phyloP scores from a whole-genome alignment of 2,113 vertebrate species.

The Struthidea cinerea region DNA sequence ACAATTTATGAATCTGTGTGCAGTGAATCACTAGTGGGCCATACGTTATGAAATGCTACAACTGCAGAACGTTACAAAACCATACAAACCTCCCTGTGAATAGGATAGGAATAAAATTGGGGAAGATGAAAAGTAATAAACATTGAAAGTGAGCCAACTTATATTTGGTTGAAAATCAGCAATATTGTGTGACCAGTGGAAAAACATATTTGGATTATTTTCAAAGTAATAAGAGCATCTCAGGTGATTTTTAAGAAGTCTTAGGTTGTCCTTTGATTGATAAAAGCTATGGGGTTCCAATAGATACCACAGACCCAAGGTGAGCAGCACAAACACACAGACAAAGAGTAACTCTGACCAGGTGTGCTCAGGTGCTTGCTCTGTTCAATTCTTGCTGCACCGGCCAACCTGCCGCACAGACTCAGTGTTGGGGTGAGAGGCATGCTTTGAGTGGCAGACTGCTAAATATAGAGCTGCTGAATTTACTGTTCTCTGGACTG shows the following conservation, averaged over 20 bases:
- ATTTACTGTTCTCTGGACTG: background rate
- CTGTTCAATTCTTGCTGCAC: background rate
- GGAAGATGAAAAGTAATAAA: background rate
- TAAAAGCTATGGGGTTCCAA: background rate
- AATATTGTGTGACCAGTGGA: accelerated
- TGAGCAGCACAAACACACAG: background rate
- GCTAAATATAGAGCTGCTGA: background rate
- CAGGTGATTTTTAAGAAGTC: background rate
- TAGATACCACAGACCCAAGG: background rate
- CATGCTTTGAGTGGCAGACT: background rate
- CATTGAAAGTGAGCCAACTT: background rate
- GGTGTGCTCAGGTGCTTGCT: background rate
- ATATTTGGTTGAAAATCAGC: background rate
- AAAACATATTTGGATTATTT: background rate
- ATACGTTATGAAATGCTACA: background rate
- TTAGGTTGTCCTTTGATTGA: background rate
- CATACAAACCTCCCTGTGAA: background rate
- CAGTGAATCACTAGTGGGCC: background rate
- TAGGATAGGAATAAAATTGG: background rate
- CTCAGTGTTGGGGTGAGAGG: background rate
- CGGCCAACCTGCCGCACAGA: background rate
- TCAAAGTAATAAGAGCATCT: background rate
- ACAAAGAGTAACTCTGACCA: background rate
- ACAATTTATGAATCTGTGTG: background rate
- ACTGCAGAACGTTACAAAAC: background rate